Evolutionary conservation across 2,888 invertebrate genomes (phyloP).

Genomic region (Andrena flavipes): DNA sequence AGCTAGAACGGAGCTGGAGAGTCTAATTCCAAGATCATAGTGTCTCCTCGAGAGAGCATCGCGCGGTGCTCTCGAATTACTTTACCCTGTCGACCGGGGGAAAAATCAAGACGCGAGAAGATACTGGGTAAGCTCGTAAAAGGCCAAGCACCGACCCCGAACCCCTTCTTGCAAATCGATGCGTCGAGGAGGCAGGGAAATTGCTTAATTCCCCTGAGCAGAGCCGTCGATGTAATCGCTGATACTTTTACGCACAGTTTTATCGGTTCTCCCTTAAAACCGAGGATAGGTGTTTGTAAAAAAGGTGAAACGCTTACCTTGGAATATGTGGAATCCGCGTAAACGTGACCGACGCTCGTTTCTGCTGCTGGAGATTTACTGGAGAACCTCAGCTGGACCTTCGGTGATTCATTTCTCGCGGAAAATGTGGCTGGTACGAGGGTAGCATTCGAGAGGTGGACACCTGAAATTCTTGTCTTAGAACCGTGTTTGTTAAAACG

Average conservation of each 20-base stretch:
- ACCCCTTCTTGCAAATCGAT: slow-evolving; percentile 13
- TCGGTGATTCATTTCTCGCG: slow-evolving; percentile 19
- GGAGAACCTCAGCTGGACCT: slow-evolving; percentile 33
- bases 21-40: background rate
- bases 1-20: background rate
- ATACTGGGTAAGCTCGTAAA: slow-evolving; percentile 33
- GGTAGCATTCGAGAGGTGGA: slow-evolving; percentile 9
- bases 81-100: background rate
- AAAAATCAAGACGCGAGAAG: slow-evolving; percentile 22
- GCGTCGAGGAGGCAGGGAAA: background rate
- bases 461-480: background rate
- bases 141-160: slow-evolving; percentile 15
- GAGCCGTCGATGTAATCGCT: background rate
- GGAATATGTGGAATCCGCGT: slow-evolving; percentile 12
- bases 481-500: background rate
- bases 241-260: slow-evolving; percentile 8
- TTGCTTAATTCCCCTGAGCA: slow-evolving; percentile 21
- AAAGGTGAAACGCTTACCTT: background rate
- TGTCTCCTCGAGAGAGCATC: slow-evolving; percentile 5
- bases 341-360: slow-evolving; percentile 27
- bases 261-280: background rate
- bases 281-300: background rate
- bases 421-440: slow-evolving; percentile 36
- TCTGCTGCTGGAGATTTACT: slow-evolving; percentile 25
- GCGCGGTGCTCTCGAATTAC: slow-evolving; percentile 27